These are phyloP conservation scores for Mechanitis messenoides DNA, from an alignment of 2,888 invertebrate species.

Conservation along the genomic window DNA sequence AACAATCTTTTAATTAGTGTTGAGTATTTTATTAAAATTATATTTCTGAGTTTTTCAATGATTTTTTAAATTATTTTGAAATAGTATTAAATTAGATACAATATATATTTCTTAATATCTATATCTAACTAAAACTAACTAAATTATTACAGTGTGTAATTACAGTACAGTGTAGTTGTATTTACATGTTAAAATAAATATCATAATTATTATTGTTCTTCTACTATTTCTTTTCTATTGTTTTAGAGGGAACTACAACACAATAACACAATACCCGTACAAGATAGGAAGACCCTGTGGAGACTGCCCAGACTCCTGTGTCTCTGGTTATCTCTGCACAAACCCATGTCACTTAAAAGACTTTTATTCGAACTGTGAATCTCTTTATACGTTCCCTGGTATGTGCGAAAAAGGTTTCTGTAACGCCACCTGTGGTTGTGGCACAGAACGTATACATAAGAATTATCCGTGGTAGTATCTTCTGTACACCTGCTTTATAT, in stretches of 20 bases:
- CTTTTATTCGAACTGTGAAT: constrained; percentile 83
- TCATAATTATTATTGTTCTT: too few relatives aligned
- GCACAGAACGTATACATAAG: constrained; percentile 63
- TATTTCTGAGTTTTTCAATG: too few relatives aligned
- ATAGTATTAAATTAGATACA: too few relatives aligned
- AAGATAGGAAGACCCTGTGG: constrained; percentile 79
- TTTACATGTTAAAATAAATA: too few relatives aligned
- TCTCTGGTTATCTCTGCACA: constrained; percentile 80
- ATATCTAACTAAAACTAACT: not conserved
- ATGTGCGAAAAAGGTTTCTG: constrained; percentile 76
- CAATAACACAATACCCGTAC: constrained; percentile 81
- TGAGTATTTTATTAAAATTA: too few relatives aligned
- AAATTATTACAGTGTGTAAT: too few relatives aligned
- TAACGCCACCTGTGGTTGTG: constrained; percentile 84
- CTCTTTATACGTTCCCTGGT: constrained; percentile 66
- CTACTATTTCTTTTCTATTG: too few relatives aligned
- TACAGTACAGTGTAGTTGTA: too few relatives aligned
- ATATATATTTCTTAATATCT: too few relatives aligned
- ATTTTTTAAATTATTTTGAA: too few relatives aligned
- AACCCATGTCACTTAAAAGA: constrained; percentile 83
- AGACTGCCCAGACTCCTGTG: constrained; percentile 80
- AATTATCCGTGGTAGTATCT: constrained; percentile 40
- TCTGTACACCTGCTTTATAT: not conserved
- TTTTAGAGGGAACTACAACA: constrained; percentile 82
- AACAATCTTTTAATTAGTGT: too few relatives aligned